These are phyloP conservation scores for Loxodonta africana DNA, from an alignment of 2,113 vertebrate genomes.

Conservation along the genomic window DNA sequence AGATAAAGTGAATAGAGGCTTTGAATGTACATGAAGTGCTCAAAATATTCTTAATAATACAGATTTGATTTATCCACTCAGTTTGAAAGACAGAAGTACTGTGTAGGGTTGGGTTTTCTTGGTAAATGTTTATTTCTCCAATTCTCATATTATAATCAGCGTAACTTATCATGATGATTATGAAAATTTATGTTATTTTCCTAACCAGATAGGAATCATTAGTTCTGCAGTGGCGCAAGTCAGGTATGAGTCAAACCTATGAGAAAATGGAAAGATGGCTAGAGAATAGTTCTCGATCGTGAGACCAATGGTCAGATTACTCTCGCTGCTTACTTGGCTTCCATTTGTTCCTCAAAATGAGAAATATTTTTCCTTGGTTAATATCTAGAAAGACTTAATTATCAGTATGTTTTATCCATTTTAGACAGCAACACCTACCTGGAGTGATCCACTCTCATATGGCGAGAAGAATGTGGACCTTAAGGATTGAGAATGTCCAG, in stretches of 20 bases:
- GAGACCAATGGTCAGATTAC: not conserved
- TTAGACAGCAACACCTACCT: not conserved
- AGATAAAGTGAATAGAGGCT: too few relatives aligned
- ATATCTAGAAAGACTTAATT: not conserved
- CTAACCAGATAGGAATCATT: not conserved
- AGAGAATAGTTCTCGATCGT: not conserved
- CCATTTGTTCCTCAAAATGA: not conserved
- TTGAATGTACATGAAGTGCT: too few relatives aligned
- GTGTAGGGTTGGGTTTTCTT: too few relatives aligned
- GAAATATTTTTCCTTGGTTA: not conserved
- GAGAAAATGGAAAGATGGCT: not conserved
- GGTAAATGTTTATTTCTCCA: not conserved
- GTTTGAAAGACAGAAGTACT: too few relatives aligned
- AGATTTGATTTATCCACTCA: too few relatives aligned
- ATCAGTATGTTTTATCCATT: not conserved
- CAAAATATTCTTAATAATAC: too few relatives aligned
- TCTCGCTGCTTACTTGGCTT: not conserved
- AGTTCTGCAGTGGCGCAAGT: not conserved
- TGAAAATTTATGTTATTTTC: not conserved
- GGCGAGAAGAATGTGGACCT: not conserved
- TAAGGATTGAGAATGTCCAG: not conserved
- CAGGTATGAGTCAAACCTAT: not conserved
- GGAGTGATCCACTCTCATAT: accelerated
- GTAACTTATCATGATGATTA: not conserved
- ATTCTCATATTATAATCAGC: not conserved